Conservation (phyloP, 2,888 invertebrate genomes). For the Drosophila prostipennis region DNA sequence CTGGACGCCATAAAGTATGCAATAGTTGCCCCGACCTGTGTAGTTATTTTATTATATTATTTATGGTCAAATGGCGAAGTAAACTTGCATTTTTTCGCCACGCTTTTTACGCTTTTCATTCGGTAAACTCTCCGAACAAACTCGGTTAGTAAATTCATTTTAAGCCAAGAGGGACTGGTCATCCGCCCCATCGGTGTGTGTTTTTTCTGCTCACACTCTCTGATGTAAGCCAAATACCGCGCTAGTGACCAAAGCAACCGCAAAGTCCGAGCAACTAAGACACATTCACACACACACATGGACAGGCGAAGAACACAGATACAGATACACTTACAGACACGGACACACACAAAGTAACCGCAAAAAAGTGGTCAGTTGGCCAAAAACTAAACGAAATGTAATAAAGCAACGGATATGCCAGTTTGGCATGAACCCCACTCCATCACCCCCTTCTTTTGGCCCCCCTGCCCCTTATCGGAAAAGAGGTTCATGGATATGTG, state of each 20-base stretch:
- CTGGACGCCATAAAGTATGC: slow-evolving; percentile 59
- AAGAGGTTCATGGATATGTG: slow-evolving; percentile 39
- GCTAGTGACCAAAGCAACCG: slow-evolving; percentile 55
- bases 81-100: slow-evolving; percentile 33
- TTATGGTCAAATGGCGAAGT: slow-evolving; percentile 75
- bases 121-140: slow-evolving; percentile 52
- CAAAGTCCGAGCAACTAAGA: slow-evolving; percentile 52
- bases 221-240: slow-evolving; percentile 50
- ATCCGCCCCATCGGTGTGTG: neutral
- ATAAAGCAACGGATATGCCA: slow-evolving; percentile 78
- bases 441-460: slow-evolving; percentile 1
- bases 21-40: slow-evolving; percentile 73
- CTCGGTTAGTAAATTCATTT: slow-evolving; percentile 78
- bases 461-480: slow-evolving; percentile 1
- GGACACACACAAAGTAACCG: slow-evolving; percentile 67
- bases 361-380: slow-evolving; percentile 79
- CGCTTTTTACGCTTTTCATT: slow-evolving; percentile 29
- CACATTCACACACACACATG: slow-evolving; percentile 31
- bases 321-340: slow-evolving; percentile 8
- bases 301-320: slow-evolving; percentile 21
- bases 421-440: slow-evolving; percentile 63
- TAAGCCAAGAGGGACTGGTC: slow-evolving; percentile 25
- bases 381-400: slow-evolving; percentile 79
- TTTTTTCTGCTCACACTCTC: slow-evolving; percentile 22
- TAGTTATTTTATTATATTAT: slow-evolving; percentile 78